Evolutionary conservation across 2,888 invertebrate species (phyloP).

Genomic region (Nasonia oneida): DNA sequence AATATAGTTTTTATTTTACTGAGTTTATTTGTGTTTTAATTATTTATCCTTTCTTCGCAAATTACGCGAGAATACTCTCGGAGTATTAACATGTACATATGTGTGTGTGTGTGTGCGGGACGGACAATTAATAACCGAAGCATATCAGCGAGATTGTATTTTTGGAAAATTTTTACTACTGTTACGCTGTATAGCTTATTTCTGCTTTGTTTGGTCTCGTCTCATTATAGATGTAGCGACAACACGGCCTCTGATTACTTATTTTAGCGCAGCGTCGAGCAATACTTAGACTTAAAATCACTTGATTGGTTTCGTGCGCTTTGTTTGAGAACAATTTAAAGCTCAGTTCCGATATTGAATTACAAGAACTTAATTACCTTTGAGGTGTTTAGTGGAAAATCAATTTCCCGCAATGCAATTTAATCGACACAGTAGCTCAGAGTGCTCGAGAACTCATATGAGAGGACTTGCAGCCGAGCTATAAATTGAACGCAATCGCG

Average conservation of each 20-base stretch:
- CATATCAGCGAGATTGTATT: background rate
- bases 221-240: background rate
- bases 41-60: too few species aligned
- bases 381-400: conserved; percentile 1
- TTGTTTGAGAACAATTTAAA: background rate
- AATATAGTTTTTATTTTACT: too few species aligned
- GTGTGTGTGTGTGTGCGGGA: background rate
- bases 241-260: background rate
- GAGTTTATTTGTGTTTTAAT: too few species aligned
- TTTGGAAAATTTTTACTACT: background rate
- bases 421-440: background rate
- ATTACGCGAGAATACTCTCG: too few species aligned
- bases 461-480: conserved; percentile 6
- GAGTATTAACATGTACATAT: too few species aligned
- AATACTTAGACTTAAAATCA: background rate
- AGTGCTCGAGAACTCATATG: background rate
- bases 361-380: background rate
- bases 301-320: background rate
- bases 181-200: background rate
- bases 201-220: background rate
- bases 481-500: conserved; percentile 1
- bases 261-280: background rate
- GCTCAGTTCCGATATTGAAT: background rate
- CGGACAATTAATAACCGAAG: conserved; percentile 42
- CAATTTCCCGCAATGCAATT: conserved; percentile 25